A percentile compares a stretch with the other conserved stretches of the same genome.
These are phyloP conservation scores for Garra rufa DNA, from an alignment of 2,113 vertebrate species.

Conservation along the genomic window DNA sequence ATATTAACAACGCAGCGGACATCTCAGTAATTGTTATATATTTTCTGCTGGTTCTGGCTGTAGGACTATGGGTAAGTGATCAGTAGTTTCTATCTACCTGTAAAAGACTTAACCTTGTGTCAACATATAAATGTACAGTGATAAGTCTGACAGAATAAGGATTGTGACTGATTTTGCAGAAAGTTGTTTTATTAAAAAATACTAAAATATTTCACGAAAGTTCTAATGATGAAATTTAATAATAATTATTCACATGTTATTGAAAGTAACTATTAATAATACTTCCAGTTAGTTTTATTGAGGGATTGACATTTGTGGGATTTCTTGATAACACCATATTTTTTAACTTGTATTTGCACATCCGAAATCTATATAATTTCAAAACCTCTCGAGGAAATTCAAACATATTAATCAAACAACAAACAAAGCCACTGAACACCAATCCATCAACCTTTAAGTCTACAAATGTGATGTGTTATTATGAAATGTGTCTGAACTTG, in stretches of 20 bases:
- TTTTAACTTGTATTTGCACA: not conserved
- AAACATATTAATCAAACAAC: not conserved
- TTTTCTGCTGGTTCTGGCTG: slow-evolving; percentile 89
- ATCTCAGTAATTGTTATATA: slow-evolving; percentile 94
- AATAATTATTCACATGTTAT: too few species aligned
- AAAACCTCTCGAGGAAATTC: not conserved
- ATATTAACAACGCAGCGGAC: slow-evolving; percentile 86
- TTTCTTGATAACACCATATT: not conserved
- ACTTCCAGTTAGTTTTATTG: not conserved
- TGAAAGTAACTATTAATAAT: not conserved
- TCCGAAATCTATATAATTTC: not conserved
- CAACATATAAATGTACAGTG: not conserved
- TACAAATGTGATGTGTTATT: not conserved
- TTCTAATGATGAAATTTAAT: too few species aligned
- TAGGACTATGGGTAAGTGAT: slow-evolving; percentile 90
- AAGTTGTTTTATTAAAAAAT: not conserved
- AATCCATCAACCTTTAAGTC: not conserved
- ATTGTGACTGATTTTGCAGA: not conserved
- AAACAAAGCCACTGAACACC: not conserved
- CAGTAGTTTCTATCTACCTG: not conserved
- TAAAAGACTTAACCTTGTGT: slow-evolving; percentile 46
- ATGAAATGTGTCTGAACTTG: not conserved
- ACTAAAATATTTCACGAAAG: not conserved
- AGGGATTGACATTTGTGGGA: not conserved
- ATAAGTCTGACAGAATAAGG: not conserved